Percentiles rank a stretch among this genome's conserved stretches.
These are phyloP conservation scores for Numenius arquata DNA, from an alignment of 2,113 vertebrate species.

Conservation along the genomic window DNA sequence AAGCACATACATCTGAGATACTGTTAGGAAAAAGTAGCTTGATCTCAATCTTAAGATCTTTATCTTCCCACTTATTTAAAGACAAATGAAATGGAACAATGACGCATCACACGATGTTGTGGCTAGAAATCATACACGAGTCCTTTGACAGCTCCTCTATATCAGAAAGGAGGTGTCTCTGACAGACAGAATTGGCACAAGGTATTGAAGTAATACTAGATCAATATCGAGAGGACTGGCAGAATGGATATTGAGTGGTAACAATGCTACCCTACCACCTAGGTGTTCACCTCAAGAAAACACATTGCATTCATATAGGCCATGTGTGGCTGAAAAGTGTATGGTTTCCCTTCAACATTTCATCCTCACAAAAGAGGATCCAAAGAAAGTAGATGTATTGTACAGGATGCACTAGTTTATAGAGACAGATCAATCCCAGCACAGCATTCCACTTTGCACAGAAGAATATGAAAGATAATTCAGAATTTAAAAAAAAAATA, in stretches of 20 bases:
- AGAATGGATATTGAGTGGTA: background rate
- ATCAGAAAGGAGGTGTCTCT: background rate
- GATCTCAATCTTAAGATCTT: background rate
- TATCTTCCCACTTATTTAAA: background rate
- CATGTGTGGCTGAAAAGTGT: background rate
- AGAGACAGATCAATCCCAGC: background rate
- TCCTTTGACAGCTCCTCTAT: background rate
- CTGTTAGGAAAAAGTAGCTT: background rate
- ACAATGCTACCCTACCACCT: background rate
- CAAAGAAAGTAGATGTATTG: background rate
- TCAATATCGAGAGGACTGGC: background rate
- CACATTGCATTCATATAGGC: background rate
- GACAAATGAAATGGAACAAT: background rate
- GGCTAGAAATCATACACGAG: background rate
- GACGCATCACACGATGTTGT: background rate
- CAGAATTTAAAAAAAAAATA: background rate
- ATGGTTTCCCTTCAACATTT: background rate
- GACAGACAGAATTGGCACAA: background rate
- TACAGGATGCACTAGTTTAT: background rate
- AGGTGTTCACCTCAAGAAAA: background rate
- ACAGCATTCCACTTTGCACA: background rate
- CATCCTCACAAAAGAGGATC: background rate
- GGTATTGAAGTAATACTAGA: background rate
- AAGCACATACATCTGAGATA: background rate
- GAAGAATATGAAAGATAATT: background rate